Percentiles rank a stretch among this genome's conserved stretches.
phyloP scores from a whole-genome alignment of 2,888 invertebrate genomes.

The Mythimna lalbum region DNA sequence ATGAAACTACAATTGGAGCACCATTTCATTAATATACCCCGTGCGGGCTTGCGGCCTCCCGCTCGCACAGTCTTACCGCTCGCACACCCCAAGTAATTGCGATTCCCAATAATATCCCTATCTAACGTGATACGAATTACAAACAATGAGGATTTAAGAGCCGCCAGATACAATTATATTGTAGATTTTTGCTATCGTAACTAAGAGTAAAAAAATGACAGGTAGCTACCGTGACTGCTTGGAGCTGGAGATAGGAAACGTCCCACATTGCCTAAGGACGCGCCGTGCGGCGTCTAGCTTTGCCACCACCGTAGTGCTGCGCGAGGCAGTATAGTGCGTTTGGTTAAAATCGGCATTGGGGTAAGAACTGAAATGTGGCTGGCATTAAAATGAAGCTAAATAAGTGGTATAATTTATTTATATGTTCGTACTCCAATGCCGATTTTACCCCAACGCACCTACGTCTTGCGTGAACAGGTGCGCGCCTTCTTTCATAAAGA shows the following conservation, averaged over 20 bases:
- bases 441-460: too few relatives aligned
- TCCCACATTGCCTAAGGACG: neutral
- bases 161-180: neutral
- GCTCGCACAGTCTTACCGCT: slow-evolving; percentile 29
- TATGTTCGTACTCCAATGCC: too few relatives aligned
- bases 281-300: neutral
- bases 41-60: slow-evolving; percentile 35
- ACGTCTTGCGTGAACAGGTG: neutral
- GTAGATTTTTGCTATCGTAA: neutral
- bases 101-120: slow-evolving; percentile 33
- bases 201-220: slow-evolving; percentile 1
- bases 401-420: too few relatives aligned
- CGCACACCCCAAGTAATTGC: slow-evolving; percentile 19
- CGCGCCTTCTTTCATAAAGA: slow-evolving; percentile 6
- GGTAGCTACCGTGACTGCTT: neutral
- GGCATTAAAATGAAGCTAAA: too few relatives aligned
- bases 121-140: slow-evolving; percentile 34
- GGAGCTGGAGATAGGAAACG: neutral
- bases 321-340: neutral
- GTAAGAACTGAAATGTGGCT: too few relatives aligned
- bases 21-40: slow-evolving; percentile 77
- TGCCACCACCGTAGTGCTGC: neutral
- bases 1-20: slow-evolving; percentile 89
- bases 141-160: slow-evolving; percentile 5
- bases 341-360: too few relatives aligned